A percentile compares a stretch with the other conserved stretches of the same genome.
Conservation (phyloP, 2,113 vertebrate genomes). For the Steatornis caripensis region DNA sequence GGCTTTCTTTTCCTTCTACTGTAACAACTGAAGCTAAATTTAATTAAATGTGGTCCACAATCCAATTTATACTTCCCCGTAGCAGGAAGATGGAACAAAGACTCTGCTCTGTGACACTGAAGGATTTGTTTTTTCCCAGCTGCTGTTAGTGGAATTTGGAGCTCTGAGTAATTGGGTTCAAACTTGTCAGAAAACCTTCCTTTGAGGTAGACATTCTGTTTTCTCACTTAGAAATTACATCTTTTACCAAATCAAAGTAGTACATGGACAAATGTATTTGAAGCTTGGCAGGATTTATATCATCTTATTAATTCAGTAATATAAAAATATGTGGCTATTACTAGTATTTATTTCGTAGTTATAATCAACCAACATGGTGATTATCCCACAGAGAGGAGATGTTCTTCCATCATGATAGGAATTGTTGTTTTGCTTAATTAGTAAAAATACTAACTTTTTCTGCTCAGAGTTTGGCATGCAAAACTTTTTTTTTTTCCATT, state of each 20-base stretch:
- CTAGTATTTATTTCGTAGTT: background rate
- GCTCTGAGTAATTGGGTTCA: background rate
- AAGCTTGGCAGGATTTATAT: background rate
- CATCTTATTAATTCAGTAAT: background rate
- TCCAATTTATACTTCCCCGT: constrained; percentile 7
- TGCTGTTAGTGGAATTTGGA: background rate
- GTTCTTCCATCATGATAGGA: background rate
- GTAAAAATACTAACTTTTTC: background rate
- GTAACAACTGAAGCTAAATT: background rate
- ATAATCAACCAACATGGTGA: background rate
- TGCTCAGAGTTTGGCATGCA: background rate
- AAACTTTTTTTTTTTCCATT: background rate
- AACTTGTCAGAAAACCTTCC: background rate
- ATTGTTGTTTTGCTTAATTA: background rate
- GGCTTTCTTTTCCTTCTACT: background rate
- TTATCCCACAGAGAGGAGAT: background rate
- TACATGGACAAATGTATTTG: background rate
- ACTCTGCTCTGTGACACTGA: background rate
- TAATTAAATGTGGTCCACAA: constrained; percentile 20
- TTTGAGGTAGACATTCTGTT: background rate
- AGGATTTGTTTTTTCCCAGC: background rate
- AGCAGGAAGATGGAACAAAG: background rate
- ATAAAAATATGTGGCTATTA: background rate
- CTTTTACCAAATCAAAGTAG: background rate
- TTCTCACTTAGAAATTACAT: background rate